A percentile compares a stretch with the other conserved stretches of the same genome.
phyloP scores from a whole-genome alignment of 2,113 vertebrate genomes.

The Aplodontia rufa region DNA sequence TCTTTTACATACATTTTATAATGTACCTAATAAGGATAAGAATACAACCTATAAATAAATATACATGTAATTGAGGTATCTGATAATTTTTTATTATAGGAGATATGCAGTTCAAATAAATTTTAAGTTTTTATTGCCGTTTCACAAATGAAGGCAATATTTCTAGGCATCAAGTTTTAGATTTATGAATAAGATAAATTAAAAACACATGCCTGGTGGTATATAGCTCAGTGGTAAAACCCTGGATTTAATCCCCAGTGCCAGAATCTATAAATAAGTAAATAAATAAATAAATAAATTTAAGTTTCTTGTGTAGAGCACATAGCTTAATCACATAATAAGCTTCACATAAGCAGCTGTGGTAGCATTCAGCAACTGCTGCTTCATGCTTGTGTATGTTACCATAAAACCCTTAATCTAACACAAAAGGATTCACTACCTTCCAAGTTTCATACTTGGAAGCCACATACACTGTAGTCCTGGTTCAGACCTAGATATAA shows the following conservation, averaged over 20 bases:
- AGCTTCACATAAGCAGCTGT: neutral
- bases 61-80: neutral
- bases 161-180: too few species aligned
- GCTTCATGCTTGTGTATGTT: neutral
- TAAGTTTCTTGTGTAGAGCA: neutral
- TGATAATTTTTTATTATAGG: neutral
- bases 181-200: too few species aligned
- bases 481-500: neutral
- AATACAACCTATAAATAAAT: neutral
- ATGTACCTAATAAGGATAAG: neutral
- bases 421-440: neutral
- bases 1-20: neutral
- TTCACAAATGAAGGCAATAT: too few species aligned
- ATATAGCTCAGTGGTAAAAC: too few species aligned
- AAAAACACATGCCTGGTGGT: too few species aligned
- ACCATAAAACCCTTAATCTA: neutral
- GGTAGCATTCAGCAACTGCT: neutral
- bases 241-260: too few species aligned
- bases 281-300: too few species aligned
- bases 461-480: neutral
- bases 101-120: neutral
- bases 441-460: neutral
- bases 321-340: neutral
- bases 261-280: too few species aligned
- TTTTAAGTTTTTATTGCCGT: too few species aligned